These are phyloP conservation scores for Plumapathes pennacea DNA, from an alignment of 92 coral and sea anemone genomes.

Conservation along the genomic window DNA sequence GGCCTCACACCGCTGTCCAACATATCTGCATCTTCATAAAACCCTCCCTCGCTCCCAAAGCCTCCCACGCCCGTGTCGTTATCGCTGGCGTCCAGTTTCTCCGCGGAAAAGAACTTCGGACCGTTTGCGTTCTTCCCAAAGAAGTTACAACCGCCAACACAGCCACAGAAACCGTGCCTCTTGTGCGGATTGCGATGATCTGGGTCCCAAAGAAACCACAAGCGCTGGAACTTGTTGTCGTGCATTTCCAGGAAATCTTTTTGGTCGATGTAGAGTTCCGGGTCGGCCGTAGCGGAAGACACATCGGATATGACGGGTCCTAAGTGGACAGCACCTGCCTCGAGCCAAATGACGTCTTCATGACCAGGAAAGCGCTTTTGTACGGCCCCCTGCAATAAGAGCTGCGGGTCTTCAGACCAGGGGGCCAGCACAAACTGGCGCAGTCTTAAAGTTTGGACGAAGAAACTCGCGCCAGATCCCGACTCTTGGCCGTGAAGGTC, in stretches of 20 bases:
- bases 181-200: constrained; percentile 38
- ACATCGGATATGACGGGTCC: constrained; percentile 92
- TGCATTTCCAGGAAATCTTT: constrained; percentile 86
- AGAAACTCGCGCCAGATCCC: constrained; percentile 74
- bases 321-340: constrained; percentile 75
- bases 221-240: constrained; percentile 70
- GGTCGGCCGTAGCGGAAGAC: constrained; percentile 54
- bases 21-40: constrained; percentile 80
- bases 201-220: constrained; percentile 96
- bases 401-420: constrained; percentile 46
- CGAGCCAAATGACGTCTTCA: constrained; percentile 88
- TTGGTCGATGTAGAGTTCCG: constrained; percentile 66
- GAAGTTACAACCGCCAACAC: constrained; percentile 96
- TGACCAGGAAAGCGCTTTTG: constrained; percentile 76
- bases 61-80: constrained; percentile 82
- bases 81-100: constrained; percentile 89
- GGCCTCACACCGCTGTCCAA: constrained; percentile 75
- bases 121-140: constrained; percentile 92
- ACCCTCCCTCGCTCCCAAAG: constrained; percentile 73
- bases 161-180: constrained; percentile 75
- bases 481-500: constrained; percentile 78
- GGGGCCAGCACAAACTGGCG: constrained; percentile 91
- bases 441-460: constrained; percentile 76
- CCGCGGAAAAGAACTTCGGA: constrained; percentile 78
- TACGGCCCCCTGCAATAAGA: constrained; percentile 56